Evolutionary conservation across 2,797 vertebrate species (phyloP).

Genomic region (Eulemur albifrons): DNA sequence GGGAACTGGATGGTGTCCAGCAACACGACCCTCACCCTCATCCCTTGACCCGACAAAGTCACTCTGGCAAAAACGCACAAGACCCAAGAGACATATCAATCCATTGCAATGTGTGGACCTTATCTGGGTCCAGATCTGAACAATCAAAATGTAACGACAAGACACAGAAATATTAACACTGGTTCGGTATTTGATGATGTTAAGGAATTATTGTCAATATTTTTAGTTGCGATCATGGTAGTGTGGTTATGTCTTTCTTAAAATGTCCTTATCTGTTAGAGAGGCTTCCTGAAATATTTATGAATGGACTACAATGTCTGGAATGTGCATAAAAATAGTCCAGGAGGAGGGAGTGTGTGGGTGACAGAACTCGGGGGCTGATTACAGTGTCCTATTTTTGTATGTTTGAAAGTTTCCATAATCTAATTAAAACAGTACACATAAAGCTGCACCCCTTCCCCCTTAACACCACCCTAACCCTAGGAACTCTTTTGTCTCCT

Average conservation of each 20-base stretch:
- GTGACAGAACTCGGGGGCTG: constrained; percentile 7
- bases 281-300: constrained; percentile 60
- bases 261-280: constrained; percentile 20
- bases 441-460: background rate
- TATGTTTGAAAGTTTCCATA: constrained; percentile 30
- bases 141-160: background rate
- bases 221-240: background rate
- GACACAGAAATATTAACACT: background rate
- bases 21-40: background rate
- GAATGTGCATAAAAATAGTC: constrained; percentile 59
- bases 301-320: constrained; percentile 50
- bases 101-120: background rate
- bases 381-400: constrained; percentile 41
- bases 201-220: background rate
- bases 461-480: background rate
- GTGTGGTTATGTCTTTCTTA: constrained; percentile 29
- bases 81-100: background rate
- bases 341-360: constrained; percentile 2
- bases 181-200: background rate
- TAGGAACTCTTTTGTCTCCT: background rate
- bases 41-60: background rate
- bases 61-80: background rate
- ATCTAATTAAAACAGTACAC: constrained; percentile 38
- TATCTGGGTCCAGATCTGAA: background rate
- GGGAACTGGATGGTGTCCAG: background rate